Evolutionary conservation across 2,888 invertebrate species (phyloP), one percentile per base, ranked within the genome.

Genomic region (Melangyna quadrimaculata): DNA sequence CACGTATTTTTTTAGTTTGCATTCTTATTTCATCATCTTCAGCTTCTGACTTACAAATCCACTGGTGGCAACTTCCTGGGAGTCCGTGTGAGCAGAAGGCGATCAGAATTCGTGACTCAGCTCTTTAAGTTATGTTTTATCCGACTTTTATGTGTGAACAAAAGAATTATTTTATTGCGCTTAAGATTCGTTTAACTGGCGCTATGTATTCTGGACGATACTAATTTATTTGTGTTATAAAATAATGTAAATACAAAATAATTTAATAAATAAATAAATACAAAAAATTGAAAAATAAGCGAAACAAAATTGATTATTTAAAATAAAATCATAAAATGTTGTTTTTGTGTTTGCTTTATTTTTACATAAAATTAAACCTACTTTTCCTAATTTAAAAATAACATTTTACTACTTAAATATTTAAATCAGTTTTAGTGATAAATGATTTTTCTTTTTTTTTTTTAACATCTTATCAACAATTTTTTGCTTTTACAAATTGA

Each of bases 371-470:
- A 71, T 72, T 73, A 40, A 53, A 57, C n/a, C 75, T 80, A 83
- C 55, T 72, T n/a, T n/a, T 69, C 67, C 72, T 71, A 75, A 77
- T 71, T 77, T 59, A 69, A n/a, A n/a, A n/a, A 69, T 86, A 74
- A 86, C 84, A 86, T 72, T 81, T 81, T 67, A 57, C 84, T 86
- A 86, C 84, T 86, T 86, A 86, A 24, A 61, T 72, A 17, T 67
- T 67, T 79, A 86, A 40, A 69, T 86, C 75, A 79, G 69, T 75
- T 77, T 79, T 71, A 63, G 61, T 27, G 24, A 55, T 69, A 61
- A 69, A 63, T 59, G 22, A 59, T 37, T 32, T 57, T 35, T 35
- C 3, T 27, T 48, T 59, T 32, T 27, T 48, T 59, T 32, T 19
- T 48, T 1, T 14, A 59, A 69, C 43, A 37, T 29, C 1, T 27